A percentile compares a stretch with the other conserved stretches of the same genome.
phyloP scores from a whole-genome alignment of 2,797 vertebrate genomes.

The Calcarius lapponicus region DNA sequence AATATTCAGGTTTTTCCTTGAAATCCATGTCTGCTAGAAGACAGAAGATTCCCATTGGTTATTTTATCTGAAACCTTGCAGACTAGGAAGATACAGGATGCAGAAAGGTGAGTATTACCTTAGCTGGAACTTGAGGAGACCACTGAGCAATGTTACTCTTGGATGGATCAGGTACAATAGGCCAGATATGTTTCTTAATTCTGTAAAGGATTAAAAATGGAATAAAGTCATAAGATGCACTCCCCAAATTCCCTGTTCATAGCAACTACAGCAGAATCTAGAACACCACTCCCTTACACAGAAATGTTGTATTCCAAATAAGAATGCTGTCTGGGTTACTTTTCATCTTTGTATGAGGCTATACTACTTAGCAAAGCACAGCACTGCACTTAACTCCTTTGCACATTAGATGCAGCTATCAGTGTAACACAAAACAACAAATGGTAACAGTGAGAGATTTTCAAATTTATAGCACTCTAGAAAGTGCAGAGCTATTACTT shows the following conservation, averaged over 20 bases:
- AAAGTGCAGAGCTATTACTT: background rate
- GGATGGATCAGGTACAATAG: conserved; percentile 91
- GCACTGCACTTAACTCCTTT: background rate
- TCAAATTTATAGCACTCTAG: background rate
- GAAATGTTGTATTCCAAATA: background rate
- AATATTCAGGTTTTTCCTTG: background rate
- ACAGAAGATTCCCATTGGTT: background rate
- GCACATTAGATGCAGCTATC: background rate
- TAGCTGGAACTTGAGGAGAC: conserved; percentile 88
- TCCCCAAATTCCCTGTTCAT: background rate
- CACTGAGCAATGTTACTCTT: conserved; percentile 94
- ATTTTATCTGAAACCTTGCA: background rate
- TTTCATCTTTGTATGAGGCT: background rate
- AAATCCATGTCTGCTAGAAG: background rate
- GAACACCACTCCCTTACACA: background rate
- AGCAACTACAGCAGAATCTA: background rate
- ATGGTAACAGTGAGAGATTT: background rate
- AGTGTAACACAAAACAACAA: background rate
- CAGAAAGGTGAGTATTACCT: conserved; percentile 76
- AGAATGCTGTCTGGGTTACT: background rate
- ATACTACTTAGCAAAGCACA: background rate
- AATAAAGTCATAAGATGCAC: background rate
- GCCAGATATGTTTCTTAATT: conserved; percentile 93
- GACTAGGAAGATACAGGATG: background rate
- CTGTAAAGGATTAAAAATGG: conserved; percentile 65